Evolutionary conservation across 2,888 invertebrate genomes (phyloP), one percentile per base, ranked within the genome.

Genomic region (Coleophora deauratella): DNA sequence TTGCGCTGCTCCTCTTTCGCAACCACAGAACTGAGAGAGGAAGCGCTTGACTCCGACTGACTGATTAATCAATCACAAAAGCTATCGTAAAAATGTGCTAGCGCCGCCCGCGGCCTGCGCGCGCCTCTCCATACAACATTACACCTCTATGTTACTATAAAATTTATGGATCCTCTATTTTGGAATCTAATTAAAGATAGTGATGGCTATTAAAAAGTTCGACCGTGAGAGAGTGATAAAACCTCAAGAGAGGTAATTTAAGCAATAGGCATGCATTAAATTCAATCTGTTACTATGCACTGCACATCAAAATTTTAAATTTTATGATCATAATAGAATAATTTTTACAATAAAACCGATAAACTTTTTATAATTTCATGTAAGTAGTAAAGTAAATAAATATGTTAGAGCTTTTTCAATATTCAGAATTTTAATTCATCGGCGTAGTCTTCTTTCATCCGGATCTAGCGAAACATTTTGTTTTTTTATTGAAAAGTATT

Each of bases 111-210:
- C 49, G 47, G 42, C 49, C 48, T 47, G 50, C 51, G 49, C 47
- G 50, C 46, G 49, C 54, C 47, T 42, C 54, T 59, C 60, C 55
- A 57, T 59, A 55, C 58, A 54, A 62, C 67, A 62, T 66, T 70
- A 64, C 65, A 66, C 65, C 66, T 71, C 61, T 56, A 63, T 67
- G 64, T 71, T 66, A 74, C 71, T 71, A 76, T 79, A 79, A 81
- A 79, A 74, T 81, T 81, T 81, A 81, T 79, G 68, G 64, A 64
- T 71, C 70, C 70, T 72, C 73, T 71, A 80, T 78, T 80, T 81
- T 77, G 66, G 72, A 67, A 72, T 72, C 77, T 77, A 78, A 80
- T 81, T 81, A 79, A 81, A 75, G 75, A 76, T 70, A 62, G 67
- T 70, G 70, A 72, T 72, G 66, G 64, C 68, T 72, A 70, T 74